Evolutionary conservation across 2,797 vertebrate genomes (phyloP), one percentile per base, ranked within the genome.

Genomic region (Gallinago nigripennis): DNA sequence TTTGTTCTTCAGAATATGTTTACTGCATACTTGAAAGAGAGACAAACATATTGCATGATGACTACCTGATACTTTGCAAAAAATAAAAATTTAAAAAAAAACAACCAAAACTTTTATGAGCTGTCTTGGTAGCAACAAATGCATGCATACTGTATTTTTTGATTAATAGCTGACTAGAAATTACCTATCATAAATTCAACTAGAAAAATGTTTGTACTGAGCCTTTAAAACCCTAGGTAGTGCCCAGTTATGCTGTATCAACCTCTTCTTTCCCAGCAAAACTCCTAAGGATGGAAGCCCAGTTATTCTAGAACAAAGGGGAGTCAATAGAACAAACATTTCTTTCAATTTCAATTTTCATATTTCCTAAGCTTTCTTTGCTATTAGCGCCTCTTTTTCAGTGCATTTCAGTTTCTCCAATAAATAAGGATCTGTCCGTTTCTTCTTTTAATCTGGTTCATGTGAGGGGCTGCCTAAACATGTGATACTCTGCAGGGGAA

Each of bases 401-500:
- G 6, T 86, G 56, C 70, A 87, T 91, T 87, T 58, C 64, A 48
- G 16, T 71, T 82, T 92, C 68, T 78, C 19, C 30, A 64, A 27
- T 68, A 86, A 86, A 70, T 33, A 83, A 58, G 88, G 50, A 13
- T 79, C 63, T 86, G 17, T 28, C 50, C 4, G 1, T 51, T 82
- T 39, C 18, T 78, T 31, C 65, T 53, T 79, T 84, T 76, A 69
- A 66, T 79, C 48, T 92, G 63, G 46, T 90, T 92, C 43, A 35
- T 79, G 33, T 65, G 46, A 92, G 18, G 28, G 30, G 23, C 86
- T 70, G 75, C 30, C 33, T 72, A 76, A 91, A 69, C 64, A 83
- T 28, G 17, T 37, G 51, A 80, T 83, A 12, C 58, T 78, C 85
- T 88, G 54, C 70, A 95, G 80, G 73, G 25, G 70, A 94, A 76